These are phyloP conservation scores for Plebejus melissa DNA, from an alignment of 2,888 invertebrate species.

Conservation along the genomic window DNA sequence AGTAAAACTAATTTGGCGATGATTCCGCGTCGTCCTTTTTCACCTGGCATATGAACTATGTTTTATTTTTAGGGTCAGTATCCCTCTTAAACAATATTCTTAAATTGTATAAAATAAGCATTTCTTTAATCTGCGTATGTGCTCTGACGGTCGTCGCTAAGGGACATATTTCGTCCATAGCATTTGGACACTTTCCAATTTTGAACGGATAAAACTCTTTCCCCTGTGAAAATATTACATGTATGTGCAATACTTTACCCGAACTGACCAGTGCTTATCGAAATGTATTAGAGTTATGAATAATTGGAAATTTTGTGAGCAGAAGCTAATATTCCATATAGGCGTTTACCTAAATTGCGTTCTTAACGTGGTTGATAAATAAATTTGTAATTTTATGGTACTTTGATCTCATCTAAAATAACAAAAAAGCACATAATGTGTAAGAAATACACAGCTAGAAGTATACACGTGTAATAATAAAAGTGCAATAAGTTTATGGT, in stretches of 20 bases:
- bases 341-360: no score
- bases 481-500: constrained; percentile 35
- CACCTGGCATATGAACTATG: no score
- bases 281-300: background rate
- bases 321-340: background rate
- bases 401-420: no score
- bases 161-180: constrained; percentile 49
- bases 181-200: constrained; percentile 62
- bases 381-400: no score
- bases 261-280: constrained; percentile 12
- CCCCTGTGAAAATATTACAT: constrained; percentile 29
- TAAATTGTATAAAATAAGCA: constrained; percentile 19
- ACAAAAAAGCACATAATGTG: no score
- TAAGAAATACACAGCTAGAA: no score
- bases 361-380: no score
- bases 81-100: background rate
- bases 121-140: constrained; percentile 5
- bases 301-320: constrained; percentile 36
- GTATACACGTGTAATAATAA: background rate
- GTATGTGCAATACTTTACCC: constrained; percentile 19
- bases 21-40: no score
- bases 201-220: constrained; percentile 44
- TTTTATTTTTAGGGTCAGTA: no score
- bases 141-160: constrained; percentile 40
- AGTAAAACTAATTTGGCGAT: no score